Conservation (phyloP, 2,797 vertebrate genomes). For the Xenopus petersii region DNA sequence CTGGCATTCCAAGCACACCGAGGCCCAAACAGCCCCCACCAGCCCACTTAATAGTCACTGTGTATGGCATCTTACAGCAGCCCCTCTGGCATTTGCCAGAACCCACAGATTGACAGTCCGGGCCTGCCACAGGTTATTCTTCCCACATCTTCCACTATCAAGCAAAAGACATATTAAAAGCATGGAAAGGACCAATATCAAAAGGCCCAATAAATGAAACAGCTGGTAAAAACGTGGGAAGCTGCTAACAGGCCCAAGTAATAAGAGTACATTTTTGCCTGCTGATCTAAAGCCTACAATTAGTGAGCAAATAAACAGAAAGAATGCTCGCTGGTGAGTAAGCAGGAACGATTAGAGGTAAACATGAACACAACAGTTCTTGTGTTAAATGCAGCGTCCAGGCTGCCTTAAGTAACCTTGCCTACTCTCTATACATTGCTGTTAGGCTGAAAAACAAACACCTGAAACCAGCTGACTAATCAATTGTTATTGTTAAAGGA, state of each 20-base stretch:
- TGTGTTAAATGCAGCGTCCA: constrained; percentile 6
- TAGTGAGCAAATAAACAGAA: constrained; percentile 12
- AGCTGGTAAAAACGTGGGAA: not conserved
- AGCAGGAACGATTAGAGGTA: not conserved
- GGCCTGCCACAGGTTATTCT: too few species aligned
- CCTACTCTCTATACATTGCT: constrained; percentile 14
- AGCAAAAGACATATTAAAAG: too few species aligned
- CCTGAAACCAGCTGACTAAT: constrained; percentile 28
- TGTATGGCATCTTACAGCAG: too few species aligned
- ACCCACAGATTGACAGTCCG: too few species aligned
- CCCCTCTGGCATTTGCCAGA: too few species aligned
- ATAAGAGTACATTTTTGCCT: not conserved
- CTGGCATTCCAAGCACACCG: too few species aligned
- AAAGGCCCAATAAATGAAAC: too few species aligned
- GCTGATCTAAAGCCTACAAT: constrained; percentile 5
- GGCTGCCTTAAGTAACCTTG: constrained; percentile 34
- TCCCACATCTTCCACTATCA: too few species aligned
- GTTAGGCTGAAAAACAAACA: constrained; percentile 12
- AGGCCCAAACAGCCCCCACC: too few species aligned
- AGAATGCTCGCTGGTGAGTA: not conserved
- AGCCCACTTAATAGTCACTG: too few species aligned
- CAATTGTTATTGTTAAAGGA: constrained; percentile 26
- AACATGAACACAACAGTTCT: not conserved
- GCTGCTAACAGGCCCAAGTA: not conserved
- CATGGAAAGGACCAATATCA: too few species aligned